Evolutionary conservation across 30 jellyfish, hydroid and myxozoan genomes (phyloP).

Genomic region (Phacellophora camtschatica): DNA sequence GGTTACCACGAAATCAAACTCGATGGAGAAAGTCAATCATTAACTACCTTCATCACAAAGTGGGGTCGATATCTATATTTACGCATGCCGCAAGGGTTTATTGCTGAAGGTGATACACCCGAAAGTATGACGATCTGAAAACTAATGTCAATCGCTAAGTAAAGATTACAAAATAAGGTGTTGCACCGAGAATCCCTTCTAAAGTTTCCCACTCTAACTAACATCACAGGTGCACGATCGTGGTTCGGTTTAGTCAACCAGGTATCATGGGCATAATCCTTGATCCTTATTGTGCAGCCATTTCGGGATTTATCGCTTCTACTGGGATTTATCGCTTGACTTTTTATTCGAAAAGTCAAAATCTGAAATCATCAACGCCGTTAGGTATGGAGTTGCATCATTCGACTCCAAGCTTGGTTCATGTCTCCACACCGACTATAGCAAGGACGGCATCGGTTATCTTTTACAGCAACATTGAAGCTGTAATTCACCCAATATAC

Average conservation of each 20-base stretch:
- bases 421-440: conserved; percentile 66
- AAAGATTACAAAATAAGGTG: no score
- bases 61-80: conserved; percentile 71
- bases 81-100: conserved; percentile 62
- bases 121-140: no score
- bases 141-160: no score
- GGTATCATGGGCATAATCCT: conserved; percentile 44
- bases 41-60: conserved; percentile 56
- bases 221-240: conserved; percentile 49
- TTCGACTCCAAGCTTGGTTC: conserved; percentile 53
- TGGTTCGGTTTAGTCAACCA: conserved; percentile 76
- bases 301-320: conserved; percentile 17
- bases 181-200: no score
- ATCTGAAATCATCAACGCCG: not conserved
- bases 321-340: conserved; percentile 22
- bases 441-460: conserved; percentile 67
- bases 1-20: conserved; percentile 73
- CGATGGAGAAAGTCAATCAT: not conserved
- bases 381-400: conserved; percentile 33
- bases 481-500: conserved; percentile 17
- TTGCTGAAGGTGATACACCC: conserved; percentile 36
- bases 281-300: conserved; percentile 44
- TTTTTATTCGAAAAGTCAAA: conserved; percentile 7
- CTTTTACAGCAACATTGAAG: conserved; percentile 60
- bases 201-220: conserved; percentile 41